A percentile compares a stretch with the other conserved stretches of the same genome.
Evolutionary conservation across 1,140 invertebrate species (phyloP).

Genomic region (Agrypnia vestita): DNA sequence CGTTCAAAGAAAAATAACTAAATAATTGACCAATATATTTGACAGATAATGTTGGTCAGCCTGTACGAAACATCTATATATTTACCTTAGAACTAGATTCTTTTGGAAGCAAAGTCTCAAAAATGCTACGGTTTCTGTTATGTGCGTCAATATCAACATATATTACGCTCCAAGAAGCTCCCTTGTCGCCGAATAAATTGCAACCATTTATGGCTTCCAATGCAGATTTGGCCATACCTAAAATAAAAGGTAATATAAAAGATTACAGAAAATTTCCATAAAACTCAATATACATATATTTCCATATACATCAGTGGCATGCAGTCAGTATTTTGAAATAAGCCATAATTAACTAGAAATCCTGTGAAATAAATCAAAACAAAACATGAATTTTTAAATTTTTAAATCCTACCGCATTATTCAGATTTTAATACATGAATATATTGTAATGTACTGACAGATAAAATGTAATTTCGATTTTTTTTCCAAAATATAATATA

Average conservation of each 20-base stretch:
- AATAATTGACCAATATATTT: conserved; percentile 14
- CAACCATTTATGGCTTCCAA: conserved; percentile 99
- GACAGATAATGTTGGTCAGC: not conserved
- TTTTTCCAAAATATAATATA: too few relatives aligned
- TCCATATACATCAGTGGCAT: conserved; percentile 21
- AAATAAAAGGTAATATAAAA: conserved; percentile 52
- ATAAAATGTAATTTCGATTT: too few relatives aligned
- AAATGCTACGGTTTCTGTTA: conserved; percentile 98
- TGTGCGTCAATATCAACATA: conserved; percentile 99
- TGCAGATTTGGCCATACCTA: conserved; percentile 97
- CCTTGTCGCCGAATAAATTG: conserved; percentile 98
- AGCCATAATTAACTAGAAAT: too few relatives aligned
- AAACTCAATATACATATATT: conserved; percentile 29
- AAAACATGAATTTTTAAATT: too few relatives aligned
- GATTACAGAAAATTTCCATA: conserved; percentile 35
- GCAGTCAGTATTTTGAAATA: not conserved
- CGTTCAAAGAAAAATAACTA: not conserved
- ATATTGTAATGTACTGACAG: too few relatives aligned
- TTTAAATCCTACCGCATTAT: too few relatives aligned
- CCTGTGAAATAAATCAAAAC: too few relatives aligned
- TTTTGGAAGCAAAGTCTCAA: conserved; percentile 97
- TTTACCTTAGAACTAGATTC: conserved; percentile 98
- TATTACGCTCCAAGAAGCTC: conserved; percentile 97
- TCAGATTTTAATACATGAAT: too few relatives aligned
- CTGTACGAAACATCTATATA: too few relatives aligned